Evolutionary conservation across 1,140 invertebrate species (phyloP).

Genomic region (Dreissena rostriformis): DNA sequence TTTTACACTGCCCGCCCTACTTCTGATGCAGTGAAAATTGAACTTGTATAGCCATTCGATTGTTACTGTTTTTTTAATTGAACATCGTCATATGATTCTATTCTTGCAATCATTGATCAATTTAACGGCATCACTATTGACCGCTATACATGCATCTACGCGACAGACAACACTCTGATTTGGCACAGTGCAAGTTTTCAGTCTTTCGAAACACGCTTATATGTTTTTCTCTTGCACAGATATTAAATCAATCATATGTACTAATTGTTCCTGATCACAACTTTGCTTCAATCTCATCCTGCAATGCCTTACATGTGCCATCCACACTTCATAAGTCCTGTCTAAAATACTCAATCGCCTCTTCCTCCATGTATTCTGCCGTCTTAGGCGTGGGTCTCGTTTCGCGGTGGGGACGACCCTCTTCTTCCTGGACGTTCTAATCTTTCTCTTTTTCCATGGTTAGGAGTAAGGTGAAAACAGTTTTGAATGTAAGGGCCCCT

Average conservation of each 20-base stretch:
- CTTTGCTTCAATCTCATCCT: background rate
- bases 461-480: conserved; percentile 3
- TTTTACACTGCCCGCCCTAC: conserved; percentile 9
- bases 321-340: conserved; percentile 28
- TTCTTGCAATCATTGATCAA: conserved; percentile 28
- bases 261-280: conserved; percentile 10
- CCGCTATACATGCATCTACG: conserved; percentile 24
- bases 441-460: background rate
- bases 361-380: conserved; percentile 9
- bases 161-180: background rate
- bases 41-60: conserved; percentile 11
- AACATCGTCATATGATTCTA: conserved; percentile 23
- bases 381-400: conserved; percentile 9
- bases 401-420: conserved; percentile 20
- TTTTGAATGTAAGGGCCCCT: conserved; percentile 38
- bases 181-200: conserved; percentile 21
- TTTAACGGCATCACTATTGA: conserved; percentile 28
- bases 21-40: conserved; percentile 22
- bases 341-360: background rate
- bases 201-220: conserved; percentile 11
- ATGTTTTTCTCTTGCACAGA: background rate
- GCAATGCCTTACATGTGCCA: background rate
- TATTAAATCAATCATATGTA: conserved; percentile 8
- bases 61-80: conserved; percentile 7
- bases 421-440: background rate